Evolutionary conservation across 2,888 invertebrate genomes (phyloP), one percentile per base, ranked within the genome.

Genomic region (Lasioglossum lativentre): DNA sequence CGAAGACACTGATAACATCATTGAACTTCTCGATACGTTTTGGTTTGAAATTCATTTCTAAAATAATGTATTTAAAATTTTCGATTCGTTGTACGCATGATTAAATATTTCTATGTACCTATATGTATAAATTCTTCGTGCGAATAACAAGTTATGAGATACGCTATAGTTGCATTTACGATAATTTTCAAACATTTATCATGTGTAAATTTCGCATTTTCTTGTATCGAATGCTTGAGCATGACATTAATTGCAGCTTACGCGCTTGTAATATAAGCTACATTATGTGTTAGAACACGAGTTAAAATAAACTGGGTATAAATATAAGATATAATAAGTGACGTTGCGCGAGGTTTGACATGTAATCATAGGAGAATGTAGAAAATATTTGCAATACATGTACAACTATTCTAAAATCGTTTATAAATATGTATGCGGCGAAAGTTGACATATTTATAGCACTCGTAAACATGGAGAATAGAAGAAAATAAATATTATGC

Each of bases 241-340:
- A 75, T 30, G 78, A 82, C 78, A 75, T 74, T 82, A 78, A 82
- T 82, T 78, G 82, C 75, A 59, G 68, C 78, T 68, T 70, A 70
- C 59, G 82, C 78, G 78, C 52, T 75, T 78, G 78, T 82, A 82
- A 74, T 19, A 56, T 70, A 74, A 47, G 66, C 74, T 75, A 74
- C 78, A 47, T 78, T 78, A 78, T 74, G 40, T 38, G 70, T 75
- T 30, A 71, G 70, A 59, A 77, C 70, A 30, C 27, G 27, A 63
- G 75, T 78, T 78, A 82, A 27, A 68, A 75, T 38, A 59, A 40
- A 45, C 82, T 70, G 47, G 68, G 59, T 66, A 78, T 75, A 74
- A 78, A 63, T 82, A 82, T 78, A 6, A 30, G 59, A 63, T 63
- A 63, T 27, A 66, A 78, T 40, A 68, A 47, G 70, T 63, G 52